Base-by-base conservation (phyloP, 2,113 vertebrate genomes). In the Nipponia nippon region DNA sequence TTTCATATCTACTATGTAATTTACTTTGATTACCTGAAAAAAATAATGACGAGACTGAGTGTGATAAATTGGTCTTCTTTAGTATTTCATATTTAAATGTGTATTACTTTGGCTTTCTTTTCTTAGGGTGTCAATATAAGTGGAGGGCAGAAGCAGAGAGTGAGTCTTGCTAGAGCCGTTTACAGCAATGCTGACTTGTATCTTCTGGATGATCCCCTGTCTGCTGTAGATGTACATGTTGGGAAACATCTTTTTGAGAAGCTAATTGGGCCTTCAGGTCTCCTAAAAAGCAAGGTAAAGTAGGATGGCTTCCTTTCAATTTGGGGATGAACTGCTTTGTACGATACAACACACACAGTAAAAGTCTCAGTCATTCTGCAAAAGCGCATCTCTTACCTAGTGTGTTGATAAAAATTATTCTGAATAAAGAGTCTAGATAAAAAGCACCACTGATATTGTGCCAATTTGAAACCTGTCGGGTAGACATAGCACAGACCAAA, bases 171-270 rank as follows among this genome's bases (percentile, higher is more conserved):
- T 44, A 98, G 99, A 66, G 98, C 98, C 21, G 93, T 97, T 21
- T 99, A 99, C 73, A 99, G 98, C 69, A 69, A 97, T 22, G 98
- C 98, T 14, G 98, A 99, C n/a, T 96, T 99, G 16, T 98, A 98
- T 84, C 97, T 99, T 13, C 95, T 99, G 50, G 99, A 99, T 30
- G 98, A 99, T 49, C 98, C 98, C 10, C 95, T 99, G 65, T 99
- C 98, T 96, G 98, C 98, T 20, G 98, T 99, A 56, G 98, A 99
- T 87, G 97, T 98, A 16, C 98, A 98, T 20, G 98, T 99, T 40
- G 99, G 98, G 62, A 99, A 98, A 29, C 98, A 99, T 72, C 98
- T 99, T 38, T 99, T 99, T 96, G 97, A 99, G n/a, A 97, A 98
- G 49, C 97, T 99, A 23, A 98, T 99, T 46, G 98, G 98, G n/a